These are phyloP conservation scores for Virgularia gustaviana DNA, from an alignment of 92 coral and sea anemone genomes.

Conservation along the genomic window DNA sequence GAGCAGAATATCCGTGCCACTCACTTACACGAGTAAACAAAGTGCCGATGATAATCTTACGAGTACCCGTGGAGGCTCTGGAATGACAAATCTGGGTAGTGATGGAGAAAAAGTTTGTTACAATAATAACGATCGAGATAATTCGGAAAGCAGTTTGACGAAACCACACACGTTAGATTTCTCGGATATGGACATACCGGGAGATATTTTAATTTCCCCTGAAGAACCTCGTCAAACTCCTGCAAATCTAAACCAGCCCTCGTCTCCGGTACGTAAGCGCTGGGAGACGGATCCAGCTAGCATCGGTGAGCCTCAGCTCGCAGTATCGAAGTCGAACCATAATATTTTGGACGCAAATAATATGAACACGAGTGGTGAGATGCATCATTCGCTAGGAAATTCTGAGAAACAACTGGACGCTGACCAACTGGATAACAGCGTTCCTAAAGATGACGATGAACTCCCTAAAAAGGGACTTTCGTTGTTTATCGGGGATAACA, in stretches of 20 bases:
- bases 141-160: background rate
- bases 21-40: background rate
- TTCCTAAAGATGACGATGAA: slow-evolving; percentile 26
- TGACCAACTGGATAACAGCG: too few relatives aligned
- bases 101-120: background rate
- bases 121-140: background rate
- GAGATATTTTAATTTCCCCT: slow-evolving; percentile 24
- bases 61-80: background rate
- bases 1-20: slow-evolving; percentile 20
- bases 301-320: slow-evolving; percentile 15
- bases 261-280: slow-evolving; percentile 50
- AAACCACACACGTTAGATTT: background rate
- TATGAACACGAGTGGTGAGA: background rate
- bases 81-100: background rate
- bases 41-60: background rate
- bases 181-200: slow-evolving; percentile 23
- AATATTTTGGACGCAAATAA: background rate
- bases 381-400: background rate
- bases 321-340: slow-evolving; percentile 18
- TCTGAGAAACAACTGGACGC: background rate
- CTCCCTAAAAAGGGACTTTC: slow-evolving; percentile 70
- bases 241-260: slow-evolving; percentile 9
- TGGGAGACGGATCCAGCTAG: slow-evolving; percentile 30
- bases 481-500: slow-evolving; percentile 69
- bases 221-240: slow-evolving; percentile 28